A percentile compares a stretch with the other conserved stretches of the same genome.
Evolutionary conservation across 2,113 vertebrate genomes (phyloP).

Genomic region (Psammodynastes pulverulentus): DNA sequence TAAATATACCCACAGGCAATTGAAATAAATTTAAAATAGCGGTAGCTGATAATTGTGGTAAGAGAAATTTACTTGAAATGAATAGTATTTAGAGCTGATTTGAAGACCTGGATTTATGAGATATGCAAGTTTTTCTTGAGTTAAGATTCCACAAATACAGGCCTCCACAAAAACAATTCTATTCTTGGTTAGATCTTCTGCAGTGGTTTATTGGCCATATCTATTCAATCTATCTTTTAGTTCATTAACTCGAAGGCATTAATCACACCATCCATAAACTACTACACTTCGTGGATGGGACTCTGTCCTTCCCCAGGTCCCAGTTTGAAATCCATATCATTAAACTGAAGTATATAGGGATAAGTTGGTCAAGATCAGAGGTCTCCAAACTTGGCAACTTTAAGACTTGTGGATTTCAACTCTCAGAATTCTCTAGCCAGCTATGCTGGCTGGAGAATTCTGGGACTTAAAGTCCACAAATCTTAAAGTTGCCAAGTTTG

Average conservation of each 20-base stretch:
- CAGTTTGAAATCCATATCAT: neutral
- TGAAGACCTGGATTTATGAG: neutral
- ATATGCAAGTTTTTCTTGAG: neutral
- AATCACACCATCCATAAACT: neutral
- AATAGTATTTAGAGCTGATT: neutral
- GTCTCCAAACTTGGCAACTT: too few relatives aligned
- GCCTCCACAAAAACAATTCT: neutral
- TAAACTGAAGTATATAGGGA: neutral
- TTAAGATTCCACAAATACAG: neutral
- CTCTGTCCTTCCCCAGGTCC: neutral
- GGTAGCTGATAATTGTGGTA: neutral
- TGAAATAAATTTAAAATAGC: neutral
- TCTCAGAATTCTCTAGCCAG: too few relatives aligned
- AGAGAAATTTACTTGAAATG: neutral
- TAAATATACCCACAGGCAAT: neutral
- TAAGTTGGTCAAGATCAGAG: neutral
- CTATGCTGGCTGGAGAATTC: too few relatives aligned
- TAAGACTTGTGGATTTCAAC: too few relatives aligned
- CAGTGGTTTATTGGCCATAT: neutral
- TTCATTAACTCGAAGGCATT: too few relatives aligned
- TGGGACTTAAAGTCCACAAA: too few relatives aligned
- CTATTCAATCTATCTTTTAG: neutral
- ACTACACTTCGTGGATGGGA: neutral
- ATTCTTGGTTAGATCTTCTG: neutral
- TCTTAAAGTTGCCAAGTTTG: too few relatives aligned